Percentiles rank a stretch among this genome's conserved stretches.
Conservation (phyloP, 2,797 vertebrate species). For the Argyrosomus regius region DNA sequence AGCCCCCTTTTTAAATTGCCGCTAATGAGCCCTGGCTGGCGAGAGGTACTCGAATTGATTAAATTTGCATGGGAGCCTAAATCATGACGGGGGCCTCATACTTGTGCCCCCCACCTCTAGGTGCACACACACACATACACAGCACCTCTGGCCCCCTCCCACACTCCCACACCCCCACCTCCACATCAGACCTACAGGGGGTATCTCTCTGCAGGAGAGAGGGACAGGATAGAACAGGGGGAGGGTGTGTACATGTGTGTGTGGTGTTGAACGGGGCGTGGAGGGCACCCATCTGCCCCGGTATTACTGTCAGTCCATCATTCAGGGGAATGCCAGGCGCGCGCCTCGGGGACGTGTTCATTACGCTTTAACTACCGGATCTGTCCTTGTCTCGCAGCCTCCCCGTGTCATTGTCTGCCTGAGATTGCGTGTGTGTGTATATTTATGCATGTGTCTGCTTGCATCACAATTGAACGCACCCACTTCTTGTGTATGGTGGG, state of each 20-base stretch:
- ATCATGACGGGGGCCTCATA: conserved; percentile 84
- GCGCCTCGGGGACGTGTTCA: conserved; percentile 85
- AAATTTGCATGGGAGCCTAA: conserved; percentile 92
- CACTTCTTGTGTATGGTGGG: conserved; percentile 18
- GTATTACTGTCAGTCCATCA: conserved; percentile 88
- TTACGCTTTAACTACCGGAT: conserved; percentile 87
- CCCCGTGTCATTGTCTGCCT: conserved; percentile 82
- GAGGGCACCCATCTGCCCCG: conserved; percentile 84
- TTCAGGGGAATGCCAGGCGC: conserved; percentile 80
- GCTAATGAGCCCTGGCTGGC: conserved; percentile 89
- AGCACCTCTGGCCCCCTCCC: conserved; percentile 61
- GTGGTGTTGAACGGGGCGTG: conserved; percentile 78
- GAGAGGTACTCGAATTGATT: conserved; percentile 91
- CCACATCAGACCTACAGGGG: conserved; percentile 80
- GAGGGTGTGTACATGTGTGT: conserved; percentile 55
- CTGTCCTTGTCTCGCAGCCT: conserved; percentile 84
- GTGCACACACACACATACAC: conserved; percentile 63
- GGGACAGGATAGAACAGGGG: conserved; percentile 72
- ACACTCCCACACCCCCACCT: conserved; percentile 25
- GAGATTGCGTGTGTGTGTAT: conserved; percentile 70
- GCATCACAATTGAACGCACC: conserved; percentile 68
- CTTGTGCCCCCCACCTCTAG: conserved; percentile 76
- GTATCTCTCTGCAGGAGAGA: conserved; percentile 73
- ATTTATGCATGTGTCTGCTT: conserved; percentile 76
- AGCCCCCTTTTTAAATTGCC: conserved; percentile 87